Conservation (phyloP, 2,888 invertebrate genomes). For the Apocheima hispidaria region DNA sequence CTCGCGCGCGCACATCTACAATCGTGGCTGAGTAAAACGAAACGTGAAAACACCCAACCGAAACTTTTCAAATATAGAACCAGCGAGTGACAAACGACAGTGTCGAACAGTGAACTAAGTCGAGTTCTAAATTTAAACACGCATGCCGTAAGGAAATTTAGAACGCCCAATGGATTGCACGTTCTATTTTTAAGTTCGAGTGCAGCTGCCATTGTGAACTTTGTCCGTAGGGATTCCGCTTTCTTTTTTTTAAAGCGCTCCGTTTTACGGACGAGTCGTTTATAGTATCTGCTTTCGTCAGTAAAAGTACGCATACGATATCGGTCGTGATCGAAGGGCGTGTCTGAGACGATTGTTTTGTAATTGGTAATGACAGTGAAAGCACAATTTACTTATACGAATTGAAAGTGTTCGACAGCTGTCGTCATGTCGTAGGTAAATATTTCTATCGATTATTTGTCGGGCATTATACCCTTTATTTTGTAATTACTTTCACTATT, state of each 20-base stretch:
- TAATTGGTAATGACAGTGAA: slow-evolving; percentile 76
- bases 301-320: slow-evolving; percentile 46
- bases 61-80: slow-evolving; percentile 63
- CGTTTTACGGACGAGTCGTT: slow-evolving; percentile 49
- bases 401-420: slow-evolving; percentile 52
- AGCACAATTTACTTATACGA: slow-evolving; percentile 45
- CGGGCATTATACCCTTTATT: slow-evolving; percentile 48
- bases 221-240: slow-evolving; percentile 73
- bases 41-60: slow-evolving; percentile 53
- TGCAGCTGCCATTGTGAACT: slow-evolving; percentile 83
- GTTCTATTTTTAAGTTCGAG: slow-evolving; percentile 76
- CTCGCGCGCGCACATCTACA: slow-evolving; percentile 58
- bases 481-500: slow-evolving; percentile 58
- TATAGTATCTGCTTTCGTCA: slow-evolving; percentile 43
- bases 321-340: slow-evolving; percentile 60
- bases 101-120: slow-evolving; percentile 82
- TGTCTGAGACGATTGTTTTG: slow-evolving; percentile 60
- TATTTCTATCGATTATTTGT: slow-evolving; percentile 59
- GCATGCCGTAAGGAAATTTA: slow-evolving; percentile 82
- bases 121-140: slow-evolving; percentile 79
- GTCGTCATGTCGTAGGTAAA: slow-evolving; percentile 62
- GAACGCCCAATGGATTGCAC: slow-evolving; percentile 81
- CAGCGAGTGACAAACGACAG: slow-evolving; percentile 78
- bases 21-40: slow-evolving; percentile 56
- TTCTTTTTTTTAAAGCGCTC: slow-evolving; percentile 62